Evolutionary conservation across 1,140 invertebrate genomes (phyloP).

Genomic region (Drosophila dunni): DNA sequence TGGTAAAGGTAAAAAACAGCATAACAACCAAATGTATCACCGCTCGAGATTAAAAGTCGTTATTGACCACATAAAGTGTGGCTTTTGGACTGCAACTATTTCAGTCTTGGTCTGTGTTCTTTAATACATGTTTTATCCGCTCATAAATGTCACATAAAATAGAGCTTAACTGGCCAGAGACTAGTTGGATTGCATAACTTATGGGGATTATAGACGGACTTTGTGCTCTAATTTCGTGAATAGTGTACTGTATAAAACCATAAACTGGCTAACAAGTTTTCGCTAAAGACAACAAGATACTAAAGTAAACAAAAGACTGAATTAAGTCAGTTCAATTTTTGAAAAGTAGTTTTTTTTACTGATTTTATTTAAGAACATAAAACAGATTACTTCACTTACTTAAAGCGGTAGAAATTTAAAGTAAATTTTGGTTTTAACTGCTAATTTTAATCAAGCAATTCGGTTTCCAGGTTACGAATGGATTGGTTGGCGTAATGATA

Average conservation of each 20-base stretch:
- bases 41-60: conserved; percentile 9
- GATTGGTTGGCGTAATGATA: conserved; percentile 94
- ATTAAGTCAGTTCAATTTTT: too few relatives aligned
- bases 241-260: not conserved
- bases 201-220: conserved; percentile 4
- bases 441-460: too few relatives aligned
- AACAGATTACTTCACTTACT: too few relatives aligned
- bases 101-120: not conserved
- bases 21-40: not conserved
- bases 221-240: not conserved
- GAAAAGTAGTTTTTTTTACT: too few relatives aligned
- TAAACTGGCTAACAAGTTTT: not conserved
- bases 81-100: conserved; percentile 2
- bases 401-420: too few relatives aligned
- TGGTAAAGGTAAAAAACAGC: conserved; percentile 87
- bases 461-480: conserved; percentile 90
- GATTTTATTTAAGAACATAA: too few relatives aligned
- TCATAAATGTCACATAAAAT: conserved; percentile 53
- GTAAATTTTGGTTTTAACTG: too few relatives aligned
- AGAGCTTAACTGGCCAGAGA: conserved; percentile 20
- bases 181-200: conserved; percentile 29
- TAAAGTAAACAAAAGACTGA: not conserved
- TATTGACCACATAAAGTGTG: conserved; percentile 38
- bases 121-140: conserved; percentile 12
- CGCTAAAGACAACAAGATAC: conserved; percentile 4